These are phyloP conservation scores for Hydrozoanthus gracilis DNA, from an alignment of 92 coral and sea anemone genomes.

Conservation along the genomic window DNA sequence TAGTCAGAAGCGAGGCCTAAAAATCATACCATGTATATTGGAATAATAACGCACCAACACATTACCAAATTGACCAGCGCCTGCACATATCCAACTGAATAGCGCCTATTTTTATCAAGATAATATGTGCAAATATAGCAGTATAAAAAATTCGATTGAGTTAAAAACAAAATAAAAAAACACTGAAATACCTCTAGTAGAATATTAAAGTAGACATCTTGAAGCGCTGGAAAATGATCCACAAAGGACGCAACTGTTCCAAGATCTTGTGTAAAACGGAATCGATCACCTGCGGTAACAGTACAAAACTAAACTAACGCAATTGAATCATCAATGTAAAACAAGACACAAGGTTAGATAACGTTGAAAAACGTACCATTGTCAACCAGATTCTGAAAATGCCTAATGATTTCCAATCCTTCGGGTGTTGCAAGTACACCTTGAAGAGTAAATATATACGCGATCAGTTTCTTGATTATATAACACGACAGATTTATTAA, in stretches of 20 bases:
- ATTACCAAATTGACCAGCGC: too few relatives aligned
- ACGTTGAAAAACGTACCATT: background rate
- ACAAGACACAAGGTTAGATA: background rate
- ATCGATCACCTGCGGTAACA: slow-evolving; percentile 6
- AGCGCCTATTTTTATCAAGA: background rate
- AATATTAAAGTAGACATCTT: background rate
- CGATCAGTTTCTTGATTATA: too few relatives aligned
- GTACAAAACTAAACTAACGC: background rate
- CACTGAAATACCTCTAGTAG: background rate
- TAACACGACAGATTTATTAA: too few relatives aligned
- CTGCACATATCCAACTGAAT: background rate
- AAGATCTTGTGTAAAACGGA: background rate
- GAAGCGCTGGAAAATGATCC: background rate
- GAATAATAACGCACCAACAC: too few relatives aligned
- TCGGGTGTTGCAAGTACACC: slow-evolving; percentile 7
- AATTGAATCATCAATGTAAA: background rate
- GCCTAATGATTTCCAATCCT: slow-evolving; percentile 22
- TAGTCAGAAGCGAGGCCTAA: too few relatives aligned
- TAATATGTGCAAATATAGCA: background rate
- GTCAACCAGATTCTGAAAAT: slow-evolving; percentile 33
- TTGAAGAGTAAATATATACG: background rate
- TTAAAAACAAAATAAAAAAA: background rate
- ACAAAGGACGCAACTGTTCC: background rate
- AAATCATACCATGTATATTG: too few relatives aligned
- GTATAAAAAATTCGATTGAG: background rate